These are phyloP conservation scores for Pomatorhinus ruficollis DNA, from an alignment of 2,113 vertebrate genomes.

Conservation along the genomic window DNA sequence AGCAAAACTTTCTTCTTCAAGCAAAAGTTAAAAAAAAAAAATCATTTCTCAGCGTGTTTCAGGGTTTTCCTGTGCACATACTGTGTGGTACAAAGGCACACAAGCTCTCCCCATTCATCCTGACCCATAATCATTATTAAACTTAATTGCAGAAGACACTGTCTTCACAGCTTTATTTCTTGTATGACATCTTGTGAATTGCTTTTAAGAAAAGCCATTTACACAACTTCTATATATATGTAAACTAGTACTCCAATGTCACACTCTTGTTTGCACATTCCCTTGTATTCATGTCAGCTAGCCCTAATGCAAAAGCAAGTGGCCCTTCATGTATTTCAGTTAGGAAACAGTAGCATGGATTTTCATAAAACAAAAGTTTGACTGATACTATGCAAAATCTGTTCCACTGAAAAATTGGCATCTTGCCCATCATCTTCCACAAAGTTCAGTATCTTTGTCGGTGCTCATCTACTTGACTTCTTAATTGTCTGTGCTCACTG, in stretches of 20 bases:
- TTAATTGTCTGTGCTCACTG: slow-evolving; percentile 40
- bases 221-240: slow-evolving; percentile 18
- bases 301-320: neutral
- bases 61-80: neutral
- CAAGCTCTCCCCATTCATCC: neutral
- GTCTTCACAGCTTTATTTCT: slow-evolving; percentile 54
- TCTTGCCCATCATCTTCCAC: neutral
- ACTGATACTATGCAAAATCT: slow-evolving; percentile 36
- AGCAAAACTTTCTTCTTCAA: neutral
- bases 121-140: neutral
- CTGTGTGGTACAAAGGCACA: neutral
- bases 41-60: neutral
- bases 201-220: slow-evolving; percentile 62
- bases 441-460: slow-evolving; percentile 30
- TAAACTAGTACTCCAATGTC: slow-evolving; percentile 48
- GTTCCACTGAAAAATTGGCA: neutral
- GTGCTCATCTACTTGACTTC: slow-evolving; percentile 50
- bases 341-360: neutral
- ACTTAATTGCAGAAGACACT: slow-evolving; percentile 50
- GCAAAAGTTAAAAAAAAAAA: neutral
- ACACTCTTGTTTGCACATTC: slow-evolving; percentile 38
- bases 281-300: slow-evolving; percentile 2
- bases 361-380: slow-evolving; percentile 61
- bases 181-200: slow-evolving; percentile 52
- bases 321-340: neutral